phyloP scores from a whole-genome alignment of 2,888 invertebrate genomes.

The Drosophila demipolita region DNA sequence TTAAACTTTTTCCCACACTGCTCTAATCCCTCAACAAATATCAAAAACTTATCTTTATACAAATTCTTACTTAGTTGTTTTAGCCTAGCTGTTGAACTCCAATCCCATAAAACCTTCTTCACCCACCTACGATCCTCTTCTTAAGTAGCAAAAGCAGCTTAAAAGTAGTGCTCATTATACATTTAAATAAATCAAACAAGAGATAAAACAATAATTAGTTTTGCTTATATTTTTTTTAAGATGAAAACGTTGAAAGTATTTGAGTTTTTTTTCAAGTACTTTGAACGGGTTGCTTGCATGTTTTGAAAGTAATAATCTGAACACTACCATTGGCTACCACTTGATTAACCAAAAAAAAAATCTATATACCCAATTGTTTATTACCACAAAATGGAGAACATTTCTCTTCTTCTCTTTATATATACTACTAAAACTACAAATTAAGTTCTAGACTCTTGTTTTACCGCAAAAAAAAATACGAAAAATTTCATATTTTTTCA shows the following conservation, averaged over 20 bases:
- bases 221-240: conserved; percentile 64
- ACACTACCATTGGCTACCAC: conserved; percentile 38
- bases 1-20: conserved; percentile 41
- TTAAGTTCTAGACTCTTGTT: conserved; percentile 49
- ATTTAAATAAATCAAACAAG: conserved; percentile 38
- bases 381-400: conserved; percentile 26
- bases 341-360: conserved; percentile 8
- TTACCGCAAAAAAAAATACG: conserved; percentile 23
- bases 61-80: conserved; percentile 38
- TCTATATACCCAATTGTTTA: conserved; percentile 38
- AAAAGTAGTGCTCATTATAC: conserved; percentile 65
- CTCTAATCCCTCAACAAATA: conserved; percentile 29
- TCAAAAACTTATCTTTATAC: conserved; percentile 26
- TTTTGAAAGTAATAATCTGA: conserved; percentile 37
- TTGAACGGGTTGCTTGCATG: conserved; percentile 54
- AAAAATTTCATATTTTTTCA: conserved; percentile 83
- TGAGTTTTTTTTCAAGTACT: conserved; percentile 5
- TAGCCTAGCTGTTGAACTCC: conserved; percentile 39
- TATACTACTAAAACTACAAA: conserved; percentile 43
- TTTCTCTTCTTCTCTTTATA: conserved; percentile 51
- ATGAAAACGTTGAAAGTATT: conserved; percentile 40
- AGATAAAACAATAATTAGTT: conserved; percentile 53
- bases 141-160: conserved; percentile 53
- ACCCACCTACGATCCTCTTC: conserved; percentile 7
- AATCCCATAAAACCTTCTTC: conserved; percentile 3